phyloP scores from a whole-genome alignment of 2,797 vertebrate genomes.

The Paramormyrops hopkinsi region DNA sequence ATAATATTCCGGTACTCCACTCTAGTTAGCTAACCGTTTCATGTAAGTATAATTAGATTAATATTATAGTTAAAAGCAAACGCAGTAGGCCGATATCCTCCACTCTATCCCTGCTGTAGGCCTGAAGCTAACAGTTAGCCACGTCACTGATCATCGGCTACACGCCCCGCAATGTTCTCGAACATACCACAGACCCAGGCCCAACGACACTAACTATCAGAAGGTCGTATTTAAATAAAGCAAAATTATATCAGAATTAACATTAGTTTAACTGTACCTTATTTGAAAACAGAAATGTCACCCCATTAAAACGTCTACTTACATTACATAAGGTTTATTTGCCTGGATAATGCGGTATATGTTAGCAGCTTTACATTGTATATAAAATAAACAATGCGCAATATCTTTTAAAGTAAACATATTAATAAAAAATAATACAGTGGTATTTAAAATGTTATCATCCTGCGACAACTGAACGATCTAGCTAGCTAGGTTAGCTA shows the following conservation, averaged over 20 bases:
- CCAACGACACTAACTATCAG: not conserved
- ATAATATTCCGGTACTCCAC: not conserved
- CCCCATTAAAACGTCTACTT: not conserved
- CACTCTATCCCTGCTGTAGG: not conserved
- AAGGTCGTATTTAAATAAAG: not conserved
- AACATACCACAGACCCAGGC: not conserved
- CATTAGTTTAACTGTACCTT: not conserved
- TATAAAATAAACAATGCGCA: not conserved
- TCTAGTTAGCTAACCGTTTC: not conserved
- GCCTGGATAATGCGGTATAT: not conserved
- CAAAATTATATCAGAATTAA: not conserved
- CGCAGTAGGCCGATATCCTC: not conserved
- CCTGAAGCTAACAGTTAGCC: not conserved
- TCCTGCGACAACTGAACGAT: not conserved
- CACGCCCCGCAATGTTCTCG: slow-evolving; percentile 12
- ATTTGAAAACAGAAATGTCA: not conserved
- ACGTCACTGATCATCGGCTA: not conserved
- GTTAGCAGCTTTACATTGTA: not conserved
- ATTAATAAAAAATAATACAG: not conserved
- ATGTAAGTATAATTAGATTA: not conserved
- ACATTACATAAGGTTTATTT: not conserved
- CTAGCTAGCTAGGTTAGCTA: not conserved
- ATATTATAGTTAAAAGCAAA: not conserved
- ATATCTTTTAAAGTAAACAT: not conserved
- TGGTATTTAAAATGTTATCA: not conserved